Evolutionary conservation across 2,888 invertebrate species (phyloP).

Genomic region (Villa cingulata): DNA sequence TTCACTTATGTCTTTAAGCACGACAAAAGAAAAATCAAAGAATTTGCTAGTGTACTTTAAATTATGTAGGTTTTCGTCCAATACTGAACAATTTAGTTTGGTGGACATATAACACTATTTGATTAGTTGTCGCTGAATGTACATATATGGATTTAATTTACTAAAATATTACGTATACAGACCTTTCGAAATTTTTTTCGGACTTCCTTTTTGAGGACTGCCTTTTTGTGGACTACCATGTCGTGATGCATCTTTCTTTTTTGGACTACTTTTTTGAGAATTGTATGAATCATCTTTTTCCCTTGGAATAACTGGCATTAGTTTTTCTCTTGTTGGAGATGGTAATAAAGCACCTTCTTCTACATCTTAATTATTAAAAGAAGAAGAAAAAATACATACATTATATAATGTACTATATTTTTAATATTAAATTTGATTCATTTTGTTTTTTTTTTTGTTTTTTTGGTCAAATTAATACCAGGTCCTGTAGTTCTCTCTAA

Average conservation of each 20-base stretch:
- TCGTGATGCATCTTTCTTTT: conserved; percentile 34
- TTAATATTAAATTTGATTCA: not conserved
- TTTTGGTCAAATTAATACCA: conserved; percentile 34
- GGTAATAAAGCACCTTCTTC: conserved; percentile 53
- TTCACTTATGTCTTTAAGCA: too few species aligned
- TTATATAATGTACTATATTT: not conserved
- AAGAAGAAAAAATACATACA: not conserved
- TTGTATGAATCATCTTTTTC: conserved; percentile 25
- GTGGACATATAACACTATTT: too few species aligned
- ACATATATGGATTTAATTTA: too few species aligned
- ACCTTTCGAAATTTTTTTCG: conserved; percentile 41
- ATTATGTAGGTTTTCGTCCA: too few species aligned
- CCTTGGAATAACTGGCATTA: conserved; percentile 49
- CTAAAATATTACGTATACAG: not conserved
- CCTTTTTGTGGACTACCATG: conserved; percentile 40
- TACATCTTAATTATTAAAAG: conserved; percentile 30
- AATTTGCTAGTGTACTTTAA: too few species aligned
- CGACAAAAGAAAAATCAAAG: too few species aligned
- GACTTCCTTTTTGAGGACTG: conserved; percentile 41
- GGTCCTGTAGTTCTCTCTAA: conserved; percentile 56
- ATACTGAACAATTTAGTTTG: too few species aligned
- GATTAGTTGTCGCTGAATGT: too few species aligned
- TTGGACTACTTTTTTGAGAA: conserved; percentile 35
- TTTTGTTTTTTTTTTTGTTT: too few species aligned
- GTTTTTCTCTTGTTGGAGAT: conserved; percentile 56